Percentiles rank a stretch among this genome's conserved stretches.
Evolutionary conservation across 2,888 invertebrate species (phyloP).

Genomic region (Apodemia duryi): DNA sequence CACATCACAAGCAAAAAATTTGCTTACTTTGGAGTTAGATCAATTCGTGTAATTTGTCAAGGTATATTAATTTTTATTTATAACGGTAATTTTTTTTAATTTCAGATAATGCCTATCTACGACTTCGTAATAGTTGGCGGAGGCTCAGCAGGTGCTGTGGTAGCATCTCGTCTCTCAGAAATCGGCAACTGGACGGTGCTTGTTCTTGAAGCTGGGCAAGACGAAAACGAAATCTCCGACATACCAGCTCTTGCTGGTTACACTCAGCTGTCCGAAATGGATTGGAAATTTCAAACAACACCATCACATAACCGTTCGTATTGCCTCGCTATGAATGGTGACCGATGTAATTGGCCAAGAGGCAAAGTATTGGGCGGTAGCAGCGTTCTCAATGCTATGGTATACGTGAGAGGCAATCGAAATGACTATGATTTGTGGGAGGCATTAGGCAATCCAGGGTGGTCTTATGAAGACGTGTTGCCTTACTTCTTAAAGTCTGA

Average conservation of each 20-base stretch:
- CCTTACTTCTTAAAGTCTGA: conserved; percentile 93
- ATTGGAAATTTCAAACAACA: conserved; percentile 95
- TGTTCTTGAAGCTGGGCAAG: conserved; percentile 91
- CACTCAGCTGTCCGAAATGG: conserved; percentile 90
- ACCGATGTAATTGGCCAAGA: conserved; percentile 94
- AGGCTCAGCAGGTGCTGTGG: conserved; percentile 93
- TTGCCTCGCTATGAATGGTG: conserved; percentile 92
- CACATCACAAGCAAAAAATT: no score
- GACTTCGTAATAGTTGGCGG: conserved; percentile 93
- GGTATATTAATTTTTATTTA: no score
- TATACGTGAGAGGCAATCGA: conserved; percentile 92
- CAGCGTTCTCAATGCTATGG: conserved; percentile 94
- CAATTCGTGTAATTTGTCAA: no score
- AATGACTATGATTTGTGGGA: conserved; percentile 94
- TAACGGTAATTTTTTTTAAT: conserved; percentile 27
- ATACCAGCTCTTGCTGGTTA: conserved; percentile 92
- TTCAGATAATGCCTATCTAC: conserved; percentile 86
- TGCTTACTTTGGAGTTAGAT: no score
- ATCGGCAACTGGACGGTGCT: conserved; percentile 90
- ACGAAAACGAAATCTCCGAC: conserved; percentile 93
- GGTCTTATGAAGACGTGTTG: conserved; percentile 90
- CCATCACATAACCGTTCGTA: conserved; percentile 88
- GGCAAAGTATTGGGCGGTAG: conserved; percentile 95
- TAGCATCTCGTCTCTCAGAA: conserved; percentile 91
- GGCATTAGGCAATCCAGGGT: conserved; percentile 88